phyloP scores from a whole-genome alignment of 2,113 vertebrate genomes.

The Anolis sagrei region DNA sequence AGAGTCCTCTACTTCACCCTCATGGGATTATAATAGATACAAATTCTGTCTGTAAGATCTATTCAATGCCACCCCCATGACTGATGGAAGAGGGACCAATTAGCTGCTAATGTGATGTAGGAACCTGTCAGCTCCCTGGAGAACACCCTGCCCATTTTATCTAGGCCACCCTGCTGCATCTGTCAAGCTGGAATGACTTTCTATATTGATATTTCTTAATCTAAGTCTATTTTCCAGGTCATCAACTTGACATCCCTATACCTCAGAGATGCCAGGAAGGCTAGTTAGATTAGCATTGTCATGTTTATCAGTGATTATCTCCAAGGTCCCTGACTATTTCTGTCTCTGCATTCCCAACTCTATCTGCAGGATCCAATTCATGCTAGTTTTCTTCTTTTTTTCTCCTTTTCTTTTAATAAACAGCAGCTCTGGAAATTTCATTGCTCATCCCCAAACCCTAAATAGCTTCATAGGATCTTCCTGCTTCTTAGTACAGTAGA shows the following conservation, averaged over 20 bases:
- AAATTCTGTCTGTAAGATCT: slow-evolving; percentile 10
- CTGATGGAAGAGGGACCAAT: slow-evolving; percentile 59
- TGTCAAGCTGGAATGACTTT: slow-evolving; percentile 62
- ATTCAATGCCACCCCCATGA: slow-evolving; percentile 35
- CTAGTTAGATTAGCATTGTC: background rate
- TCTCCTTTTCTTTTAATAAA: background rate
- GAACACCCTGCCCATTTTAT: slow-evolving; percentile 64
- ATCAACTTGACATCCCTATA: slow-evolving; percentile 67
- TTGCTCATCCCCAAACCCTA: background rate
- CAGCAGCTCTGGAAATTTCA: background rate
- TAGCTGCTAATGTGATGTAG: slow-evolving; percentile 65
- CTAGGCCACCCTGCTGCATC: slow-evolving; percentile 57
- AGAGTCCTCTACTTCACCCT: background rate
- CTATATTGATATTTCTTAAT: slow-evolving; percentile 72
- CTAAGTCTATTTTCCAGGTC: slow-evolving; percentile 70
- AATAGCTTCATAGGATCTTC: background rate
- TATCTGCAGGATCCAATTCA: background rate
- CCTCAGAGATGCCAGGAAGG: slow-evolving; percentile 30
- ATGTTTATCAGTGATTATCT: slow-evolving; percentile 29
- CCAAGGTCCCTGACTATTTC: slow-evolving; percentile 8
- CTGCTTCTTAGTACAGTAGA: background rate
- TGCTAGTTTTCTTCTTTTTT: background rate
- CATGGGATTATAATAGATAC: slow-evolving; percentile 35
- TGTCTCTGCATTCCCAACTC: background rate
- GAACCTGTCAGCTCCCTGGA: slow-evolving; percentile 68